These are phyloP conservation scores for Tetranychus piercei DNA, from an alignment of 2,888 invertebrate species.

Conservation along the genomic window DNA sequence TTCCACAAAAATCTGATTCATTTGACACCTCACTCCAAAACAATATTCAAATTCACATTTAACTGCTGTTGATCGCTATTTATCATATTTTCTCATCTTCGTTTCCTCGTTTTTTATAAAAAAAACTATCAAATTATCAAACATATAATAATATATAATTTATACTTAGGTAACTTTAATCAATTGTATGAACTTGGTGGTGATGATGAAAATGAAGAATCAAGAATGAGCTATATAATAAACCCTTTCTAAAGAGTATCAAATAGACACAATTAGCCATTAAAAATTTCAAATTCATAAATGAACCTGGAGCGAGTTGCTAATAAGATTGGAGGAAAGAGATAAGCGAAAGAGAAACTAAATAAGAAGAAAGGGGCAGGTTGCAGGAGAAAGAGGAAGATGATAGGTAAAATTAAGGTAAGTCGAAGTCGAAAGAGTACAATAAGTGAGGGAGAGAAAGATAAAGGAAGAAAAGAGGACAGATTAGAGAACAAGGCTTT, in stretches of 20 bases:
- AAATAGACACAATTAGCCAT: not conserved
- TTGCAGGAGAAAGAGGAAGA: not conserved
- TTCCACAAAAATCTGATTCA: too few relatives aligned
- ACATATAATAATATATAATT: too few relatives aligned
- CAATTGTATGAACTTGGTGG: too few relatives aligned
- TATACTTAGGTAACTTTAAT: too few relatives aligned
- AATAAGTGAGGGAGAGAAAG: not conserved
- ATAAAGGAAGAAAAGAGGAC: not conserved
- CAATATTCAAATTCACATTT: too few relatives aligned
- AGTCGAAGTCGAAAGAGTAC: not conserved
- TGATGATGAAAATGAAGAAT: not conserved
- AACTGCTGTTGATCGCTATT: too few relatives aligned
- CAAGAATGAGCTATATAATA: not conserved
- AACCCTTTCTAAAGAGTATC: not conserved
- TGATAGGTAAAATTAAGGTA: too few relatives aligned
- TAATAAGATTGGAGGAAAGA: not conserved
- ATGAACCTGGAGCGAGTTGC: not conserved
- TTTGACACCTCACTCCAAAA: too few relatives aligned
- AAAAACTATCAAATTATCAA: too few relatives aligned
- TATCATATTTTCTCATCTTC: too few relatives aligned
- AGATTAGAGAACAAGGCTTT: not conserved
- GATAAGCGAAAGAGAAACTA: not conserved
- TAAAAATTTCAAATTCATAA: not conserved
- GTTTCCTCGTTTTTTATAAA: too few relatives aligned
- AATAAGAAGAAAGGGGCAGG: not conserved